Evolutionary conservation across 2,888 invertebrate genomes (phyloP).

Genomic region (Timema cristinae): DNA sequence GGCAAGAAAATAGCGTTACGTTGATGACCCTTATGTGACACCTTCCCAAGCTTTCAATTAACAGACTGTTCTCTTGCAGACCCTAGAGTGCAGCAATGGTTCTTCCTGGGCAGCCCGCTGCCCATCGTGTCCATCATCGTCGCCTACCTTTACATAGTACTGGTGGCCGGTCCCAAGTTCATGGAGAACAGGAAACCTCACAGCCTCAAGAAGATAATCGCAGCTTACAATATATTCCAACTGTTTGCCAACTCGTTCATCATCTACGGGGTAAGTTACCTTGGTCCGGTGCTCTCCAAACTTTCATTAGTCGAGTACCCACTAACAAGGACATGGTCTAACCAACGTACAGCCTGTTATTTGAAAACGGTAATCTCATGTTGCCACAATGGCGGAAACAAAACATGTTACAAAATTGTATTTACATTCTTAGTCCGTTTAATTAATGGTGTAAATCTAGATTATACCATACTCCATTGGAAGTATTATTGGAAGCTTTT

Average conservation of each 20-base stretch:
- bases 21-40: background rate
- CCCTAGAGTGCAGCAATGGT: conserved; percentile 59
- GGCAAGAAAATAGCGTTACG: background rate
- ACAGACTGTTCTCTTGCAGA: conserved; percentile 43
- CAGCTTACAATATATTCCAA: conserved; percentile 77
- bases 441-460: too few relatives aligned
- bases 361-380: too few relatives aligned
- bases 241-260: conserved; percentile 63
- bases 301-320: too few relatives aligned
- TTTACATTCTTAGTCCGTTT: too few relatives aligned
- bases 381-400: too few relatives aligned
- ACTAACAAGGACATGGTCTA: too few relatives aligned
- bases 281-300: background rate
- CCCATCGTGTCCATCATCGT: conserved; percentile 50
- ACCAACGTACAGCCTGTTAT: too few relatives aligned
- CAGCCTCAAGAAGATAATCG: conserved; percentile 60
- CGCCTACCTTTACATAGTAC: conserved; percentile 55
- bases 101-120: conserved; percentile 58
- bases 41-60: background rate
- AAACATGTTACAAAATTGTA: too few relatives aligned
- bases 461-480: too few relatives aligned
- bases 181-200: conserved; percentile 69
- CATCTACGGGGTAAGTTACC: conserved; percentile 61
- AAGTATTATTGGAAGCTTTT: too few relatives aligned
- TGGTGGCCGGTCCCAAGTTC: conserved; percentile 56